phyloP scores from a whole-genome alignment of 2,888 invertebrate genomes.

The Hirtodrosophila trivittata region DNA sequence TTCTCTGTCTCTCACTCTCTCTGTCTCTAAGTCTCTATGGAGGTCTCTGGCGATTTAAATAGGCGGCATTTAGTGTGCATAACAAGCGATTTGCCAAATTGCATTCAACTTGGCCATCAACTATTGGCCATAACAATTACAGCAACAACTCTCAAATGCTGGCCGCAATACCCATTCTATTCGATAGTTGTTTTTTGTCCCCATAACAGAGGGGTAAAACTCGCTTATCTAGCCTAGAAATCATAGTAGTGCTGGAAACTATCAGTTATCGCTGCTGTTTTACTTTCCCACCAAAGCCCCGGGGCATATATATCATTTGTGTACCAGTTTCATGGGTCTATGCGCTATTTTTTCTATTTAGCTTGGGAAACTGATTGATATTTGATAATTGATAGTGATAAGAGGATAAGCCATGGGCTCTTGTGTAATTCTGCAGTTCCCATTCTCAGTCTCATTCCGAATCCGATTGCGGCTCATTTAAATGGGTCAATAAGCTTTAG shows the following conservation, averaged over 20 bases:
- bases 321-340: constrained; percentile 12
- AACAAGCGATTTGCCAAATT: constrained; percentile 51
- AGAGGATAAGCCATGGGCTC: constrained; percentile 45
- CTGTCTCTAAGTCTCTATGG: constrained; percentile 4
- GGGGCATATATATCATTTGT: constrained; percentile 6
- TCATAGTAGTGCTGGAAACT: constrained; percentile 1
- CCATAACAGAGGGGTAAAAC: constrained; percentile 6
- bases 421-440: constrained; percentile 22
- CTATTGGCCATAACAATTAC: constrained; percentile 45
- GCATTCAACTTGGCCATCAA: constrained; percentile 61
- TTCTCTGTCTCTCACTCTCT: constrained; percentile 5
- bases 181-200: constrained; percentile 50
- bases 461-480: constrained; percentile 33
- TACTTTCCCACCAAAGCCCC: constrained; percentile 30
- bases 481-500: constrained; percentile 71
- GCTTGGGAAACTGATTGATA: constrained; percentile 63
- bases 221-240: constrained; percentile 56
- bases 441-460: constrained; percentile 24
- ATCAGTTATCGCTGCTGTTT: constrained; percentile 48
- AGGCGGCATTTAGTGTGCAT: constrained; percentile 22
- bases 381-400: constrained; percentile 44
- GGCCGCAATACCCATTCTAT: constrained; percentile 21
- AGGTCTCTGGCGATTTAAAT: constrained; percentile 41
- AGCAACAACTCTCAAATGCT: constrained; percentile 10
- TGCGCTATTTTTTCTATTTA: constrained; percentile 39